phyloP scores from a whole-genome alignment of 2,113 vertebrate species.

The Rafetus swinhoei region DNA sequence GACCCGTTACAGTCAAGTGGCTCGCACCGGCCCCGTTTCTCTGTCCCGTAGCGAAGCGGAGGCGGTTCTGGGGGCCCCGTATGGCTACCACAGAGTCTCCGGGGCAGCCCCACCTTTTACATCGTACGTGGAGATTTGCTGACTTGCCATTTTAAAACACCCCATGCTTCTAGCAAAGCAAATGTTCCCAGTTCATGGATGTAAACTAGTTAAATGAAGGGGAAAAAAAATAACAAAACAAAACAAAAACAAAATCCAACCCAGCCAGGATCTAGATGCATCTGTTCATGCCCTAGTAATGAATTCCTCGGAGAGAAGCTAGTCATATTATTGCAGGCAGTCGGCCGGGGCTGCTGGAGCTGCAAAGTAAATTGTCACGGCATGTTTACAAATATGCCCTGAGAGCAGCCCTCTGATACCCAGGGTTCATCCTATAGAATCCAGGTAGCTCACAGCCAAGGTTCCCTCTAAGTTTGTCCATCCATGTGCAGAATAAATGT shows the following conservation, averaged over 20 bases:
- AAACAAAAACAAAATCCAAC: background rate
- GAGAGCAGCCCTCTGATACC: background rate
- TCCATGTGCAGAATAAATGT: too few relatives aligned
- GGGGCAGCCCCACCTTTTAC: background rate
- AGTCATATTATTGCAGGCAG: background rate
- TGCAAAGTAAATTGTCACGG: background rate
- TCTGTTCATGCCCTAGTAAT: background rate
- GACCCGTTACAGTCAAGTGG: background rate
- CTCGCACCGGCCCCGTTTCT: accelerated
- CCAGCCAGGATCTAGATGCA: background rate
- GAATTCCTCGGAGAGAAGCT: background rate
- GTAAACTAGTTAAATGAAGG: background rate
- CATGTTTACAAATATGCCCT: too few relatives aligned
- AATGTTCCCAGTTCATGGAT: background rate
- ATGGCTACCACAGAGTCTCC: accelerated
- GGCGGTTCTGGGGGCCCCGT: accelerated
- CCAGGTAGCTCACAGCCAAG: background rate
- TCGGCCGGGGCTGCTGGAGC: background rate
- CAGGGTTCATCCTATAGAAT: background rate
- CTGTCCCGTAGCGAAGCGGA: accelerated
- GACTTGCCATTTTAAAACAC: background rate
- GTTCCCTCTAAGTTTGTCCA: too few relatives aligned
- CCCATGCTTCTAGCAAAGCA: accelerated
- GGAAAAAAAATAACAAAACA: too few relatives aligned
- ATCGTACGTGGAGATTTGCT: background rate